These are phyloP conservation scores for Troides helena DNA, from an alignment of 2,888 invertebrate genomes.

Conservation along the genomic window DNA sequence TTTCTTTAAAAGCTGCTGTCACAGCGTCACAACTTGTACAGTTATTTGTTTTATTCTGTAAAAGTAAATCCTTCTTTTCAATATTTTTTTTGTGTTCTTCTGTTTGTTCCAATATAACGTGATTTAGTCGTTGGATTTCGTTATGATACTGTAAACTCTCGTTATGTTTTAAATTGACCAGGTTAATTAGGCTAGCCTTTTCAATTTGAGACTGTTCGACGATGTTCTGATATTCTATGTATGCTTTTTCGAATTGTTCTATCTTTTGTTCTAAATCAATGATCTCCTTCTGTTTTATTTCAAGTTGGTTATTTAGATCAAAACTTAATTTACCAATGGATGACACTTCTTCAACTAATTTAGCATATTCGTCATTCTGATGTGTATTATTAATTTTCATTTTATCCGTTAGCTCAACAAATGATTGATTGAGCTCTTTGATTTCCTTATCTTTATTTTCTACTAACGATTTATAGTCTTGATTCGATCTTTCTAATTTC, in stretches of 20 bases:
- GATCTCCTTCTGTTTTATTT: constrained; percentile 49
- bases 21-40: constrained; percentile 60
- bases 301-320: constrained; percentile 46
- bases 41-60: constrained; percentile 40
- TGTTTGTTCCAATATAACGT: constrained; percentile 77
- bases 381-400: constrained; percentile 49
- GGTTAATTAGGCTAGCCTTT: constrained; percentile 85
- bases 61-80: constrained; percentile 56
- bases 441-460: constrained; percentile 62
- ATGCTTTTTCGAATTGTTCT: constrained; percentile 48
- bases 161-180: constrained; percentile 89
- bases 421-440: constrained; percentile 60
- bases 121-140: constrained; percentile 90
- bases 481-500: constrained; percentile 44
- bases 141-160: constrained; percentile 91
- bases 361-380: constrained; percentile 54
- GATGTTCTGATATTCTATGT: constrained; percentile 50
- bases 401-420: constrained; percentile 59
- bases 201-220: constrained; percentile 67
- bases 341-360: constrained; percentile 55
- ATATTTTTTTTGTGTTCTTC: constrained; percentile 58
- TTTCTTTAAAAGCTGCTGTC: constrained; percentile 56
- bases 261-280: constrained; percentile 46
- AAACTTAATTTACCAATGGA: constrained; percentile 47
- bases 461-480: constrained; percentile 44